Evolutionary conservation across 1,140 invertebrate species (phyloP).

Genomic region (Temnothorax longispinosus): DNA sequence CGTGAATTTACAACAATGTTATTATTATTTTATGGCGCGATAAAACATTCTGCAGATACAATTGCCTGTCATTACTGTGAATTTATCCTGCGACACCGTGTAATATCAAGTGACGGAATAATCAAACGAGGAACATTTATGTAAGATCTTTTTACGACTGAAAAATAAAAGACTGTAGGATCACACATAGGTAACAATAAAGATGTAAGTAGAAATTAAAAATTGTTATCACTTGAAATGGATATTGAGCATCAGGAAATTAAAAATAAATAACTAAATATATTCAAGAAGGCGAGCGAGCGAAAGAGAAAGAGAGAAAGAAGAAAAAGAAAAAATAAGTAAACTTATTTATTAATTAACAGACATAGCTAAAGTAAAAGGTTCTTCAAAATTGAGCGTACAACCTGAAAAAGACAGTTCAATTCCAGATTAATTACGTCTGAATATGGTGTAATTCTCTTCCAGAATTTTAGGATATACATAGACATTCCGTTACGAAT

Average conservation of each 20-base stretch:
- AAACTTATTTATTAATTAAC: not conserved
- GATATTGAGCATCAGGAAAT: not conserved
- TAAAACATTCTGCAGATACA: slow-evolving; percentile 24
- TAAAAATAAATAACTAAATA: not conserved
- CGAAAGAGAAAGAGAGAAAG: not conserved
- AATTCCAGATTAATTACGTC: not conserved
- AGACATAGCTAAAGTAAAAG: not conserved
- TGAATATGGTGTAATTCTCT: not conserved
- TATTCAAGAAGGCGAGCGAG: not conserved
- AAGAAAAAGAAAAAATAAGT: not conserved
- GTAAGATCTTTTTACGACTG: not conserved
- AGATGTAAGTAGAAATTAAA: not conserved
- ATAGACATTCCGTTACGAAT: not conserved
- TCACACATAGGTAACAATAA: not conserved
- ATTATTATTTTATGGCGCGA: slow-evolving; percentile 36
- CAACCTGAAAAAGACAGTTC: not conserved
- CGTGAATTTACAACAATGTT: slow-evolving; percentile 23
- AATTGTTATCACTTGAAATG: not conserved
- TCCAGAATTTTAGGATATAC: not conserved
- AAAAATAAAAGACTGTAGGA: not conserved
- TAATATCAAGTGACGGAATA: slow-evolving; percentile 11
- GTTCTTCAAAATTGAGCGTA: not conserved
- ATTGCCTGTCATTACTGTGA: slow-evolving; percentile 9
- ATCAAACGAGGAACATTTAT: not conserved
- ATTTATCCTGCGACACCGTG: slow-evolving; percentile 4